Evolutionary conservation across 2,888 invertebrate species (phyloP).

Genomic region (Hofmannophila pseudospretella): DNA sequence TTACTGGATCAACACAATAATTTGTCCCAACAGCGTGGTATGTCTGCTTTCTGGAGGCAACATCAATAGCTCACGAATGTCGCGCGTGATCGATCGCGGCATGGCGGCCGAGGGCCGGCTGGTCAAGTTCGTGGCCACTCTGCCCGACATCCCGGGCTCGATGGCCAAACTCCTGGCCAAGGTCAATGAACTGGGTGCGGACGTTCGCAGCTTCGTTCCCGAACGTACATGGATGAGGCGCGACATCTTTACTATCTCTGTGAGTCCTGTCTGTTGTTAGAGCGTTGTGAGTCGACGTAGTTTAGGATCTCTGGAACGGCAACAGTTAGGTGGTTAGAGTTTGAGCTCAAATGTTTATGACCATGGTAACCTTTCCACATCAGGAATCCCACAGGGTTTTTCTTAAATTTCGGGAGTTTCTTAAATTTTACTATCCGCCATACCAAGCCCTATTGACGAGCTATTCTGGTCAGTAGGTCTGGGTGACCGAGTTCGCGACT

Average conservation of each 20-base stretch:
- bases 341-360: too few relatives aligned
- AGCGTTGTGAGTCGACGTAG: neutral
- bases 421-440: too few relatives aligned
- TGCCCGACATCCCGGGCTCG: slow-evolving; percentile 89
- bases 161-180: slow-evolving; percentile 87
- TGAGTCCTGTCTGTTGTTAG: slow-evolving; percentile 12
- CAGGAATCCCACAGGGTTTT: too few relatives aligned
- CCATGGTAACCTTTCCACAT: too few relatives aligned
- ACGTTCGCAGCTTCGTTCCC: slow-evolving; percentile 93
- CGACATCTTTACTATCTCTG: slow-evolving; percentile 81
- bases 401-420: too few relatives aligned
- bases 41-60: slow-evolving; percentile 89
- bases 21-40: slow-evolving; percentile 83
- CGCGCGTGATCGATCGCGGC: slow-evolving; percentile 89
- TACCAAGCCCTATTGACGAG: too few relatives aligned
- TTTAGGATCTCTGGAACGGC: too few relatives aligned
- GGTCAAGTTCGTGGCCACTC: slow-evolving; percentile 57
- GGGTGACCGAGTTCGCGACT: too few relatives aligned
- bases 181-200: slow-evolving; percentile 84
- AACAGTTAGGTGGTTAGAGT: too few relatives aligned
- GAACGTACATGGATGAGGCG: slow-evolving; percentile 92
- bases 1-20: too few relatives aligned
- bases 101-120: slow-evolving; percentile 89
- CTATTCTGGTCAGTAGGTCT: too few relatives aligned
- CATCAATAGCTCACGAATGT: slow-evolving; percentile 90